Percentiles rank a stretch among this genome's conserved stretches.
phyloP scores from a whole-genome alignment of 2,113 vertebrate species.

The Amblyopsis rosae region DNA sequence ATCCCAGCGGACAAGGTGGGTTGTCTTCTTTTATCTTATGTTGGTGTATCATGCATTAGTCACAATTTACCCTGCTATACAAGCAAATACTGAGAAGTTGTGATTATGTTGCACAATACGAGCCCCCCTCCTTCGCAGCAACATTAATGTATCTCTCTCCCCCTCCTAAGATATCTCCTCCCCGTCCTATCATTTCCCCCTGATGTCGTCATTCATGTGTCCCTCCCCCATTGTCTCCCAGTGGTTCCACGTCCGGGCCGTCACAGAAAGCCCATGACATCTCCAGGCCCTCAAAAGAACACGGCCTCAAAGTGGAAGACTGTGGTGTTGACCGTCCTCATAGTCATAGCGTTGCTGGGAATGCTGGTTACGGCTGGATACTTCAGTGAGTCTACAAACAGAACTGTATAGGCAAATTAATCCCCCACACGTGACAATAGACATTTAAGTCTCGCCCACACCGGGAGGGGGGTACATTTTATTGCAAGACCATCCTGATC shows the following conservation, averaged over 20 bases:
- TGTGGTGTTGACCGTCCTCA: conserved; percentile 53
- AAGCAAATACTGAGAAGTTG: background rate
- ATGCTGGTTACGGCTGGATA: conserved; percentile 63
- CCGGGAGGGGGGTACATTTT: no score
- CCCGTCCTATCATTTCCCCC: background rate
- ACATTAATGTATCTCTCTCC: background rate
- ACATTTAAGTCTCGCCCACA: no score
- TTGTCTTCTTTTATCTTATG: background rate
- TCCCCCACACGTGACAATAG: no score
- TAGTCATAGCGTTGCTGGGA: conserved; percentile 60
- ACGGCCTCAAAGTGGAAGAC: conserved; percentile 42
- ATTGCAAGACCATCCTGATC: no score
- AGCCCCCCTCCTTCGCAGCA: background rate
- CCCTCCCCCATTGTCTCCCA: conserved; percentile 11
- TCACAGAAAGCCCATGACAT: conserved; percentile 67
- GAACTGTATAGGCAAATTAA: background rate
- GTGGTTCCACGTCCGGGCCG: conserved; percentile 55
- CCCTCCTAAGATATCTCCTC: background rate
- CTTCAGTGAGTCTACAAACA: conserved; percentile 67
- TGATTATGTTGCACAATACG: background rate
- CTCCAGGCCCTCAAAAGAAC: conserved; percentile 31
- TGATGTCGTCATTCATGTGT: no score
- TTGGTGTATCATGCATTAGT: background rate
- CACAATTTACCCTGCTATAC: background rate
- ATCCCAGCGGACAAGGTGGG: conserved; percentile 60